Conservation (phyloP, 2,888 invertebrate species). For the Hemithea aestivaria region DNA sequence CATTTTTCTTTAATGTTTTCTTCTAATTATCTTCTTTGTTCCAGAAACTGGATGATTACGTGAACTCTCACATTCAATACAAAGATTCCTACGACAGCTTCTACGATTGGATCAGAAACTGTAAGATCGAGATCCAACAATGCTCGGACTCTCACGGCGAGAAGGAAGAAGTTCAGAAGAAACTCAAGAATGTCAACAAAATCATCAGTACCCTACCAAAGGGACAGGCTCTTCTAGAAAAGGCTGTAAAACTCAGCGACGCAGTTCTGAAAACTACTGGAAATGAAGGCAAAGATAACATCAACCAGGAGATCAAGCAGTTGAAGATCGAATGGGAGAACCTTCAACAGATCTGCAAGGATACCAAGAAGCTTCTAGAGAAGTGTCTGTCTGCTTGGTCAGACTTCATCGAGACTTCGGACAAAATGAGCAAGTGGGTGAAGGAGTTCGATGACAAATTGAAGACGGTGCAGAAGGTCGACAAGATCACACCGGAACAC, state of each 20-base stretch:
- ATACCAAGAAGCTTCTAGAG: conserved; percentile 85
- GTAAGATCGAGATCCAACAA: conserved; percentile 89
- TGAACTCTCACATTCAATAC: conserved; percentile 92
- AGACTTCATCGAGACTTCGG: conserved; percentile 85
- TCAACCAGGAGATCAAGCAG: conserved; percentile 89
- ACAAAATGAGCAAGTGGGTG: conserved; percentile 87
- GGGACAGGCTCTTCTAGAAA: conserved; percentile 85
- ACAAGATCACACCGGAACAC: conserved; percentile 88
- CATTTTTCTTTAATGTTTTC: too few relatives aligned
- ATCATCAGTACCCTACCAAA: conserved; percentile 84
- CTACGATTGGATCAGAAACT: conserved; percentile 90
- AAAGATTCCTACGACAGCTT: conserved; percentile 89
- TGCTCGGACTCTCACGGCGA: conserved; percentile 94
- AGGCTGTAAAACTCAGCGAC: conserved; percentile 86
- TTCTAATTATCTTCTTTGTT: conserved; percentile 24
- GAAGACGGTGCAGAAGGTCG: conserved; percentile 82
- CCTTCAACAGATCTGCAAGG: conserved; percentile 85
- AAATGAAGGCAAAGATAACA: conserved; percentile 89
- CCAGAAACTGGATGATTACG: conserved; percentile 88
- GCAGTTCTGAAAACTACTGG: conserved; percentile 88
- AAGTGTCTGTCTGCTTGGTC: conserved; percentile 90
- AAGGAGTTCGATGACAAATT: conserved; percentile 83
- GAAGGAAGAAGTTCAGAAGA: conserved; percentile 86
- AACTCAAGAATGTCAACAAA: conserved; percentile 85
- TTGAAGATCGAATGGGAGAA: conserved; percentile 90